A percentile compares a stretch with the other conserved stretches of the same genome.
Conservation (phyloP, 2,113 vertebrate species). For the Crotalus horridus region DNA sequence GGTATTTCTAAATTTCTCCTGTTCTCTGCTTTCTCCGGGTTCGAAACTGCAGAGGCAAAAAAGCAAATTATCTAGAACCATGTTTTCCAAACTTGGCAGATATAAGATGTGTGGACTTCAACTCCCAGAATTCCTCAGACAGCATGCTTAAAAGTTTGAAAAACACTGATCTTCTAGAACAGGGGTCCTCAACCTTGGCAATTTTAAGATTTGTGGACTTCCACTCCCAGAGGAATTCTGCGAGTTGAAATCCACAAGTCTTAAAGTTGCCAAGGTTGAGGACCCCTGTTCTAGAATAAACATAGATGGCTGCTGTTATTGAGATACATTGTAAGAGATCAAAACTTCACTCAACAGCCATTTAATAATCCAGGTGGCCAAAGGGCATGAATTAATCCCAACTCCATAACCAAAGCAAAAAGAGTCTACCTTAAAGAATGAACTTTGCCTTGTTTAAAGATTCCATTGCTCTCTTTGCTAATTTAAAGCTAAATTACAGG, state of each 20-base stretch:
- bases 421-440: not conserved
- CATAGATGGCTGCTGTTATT: not conserved
- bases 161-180: not conserved
- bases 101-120: not conserved
- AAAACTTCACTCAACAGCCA: not conserved
- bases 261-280: too few species aligned
- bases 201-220: too few species aligned
- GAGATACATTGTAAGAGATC: not conserved
- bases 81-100: not conserved
- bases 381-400: not conserved
- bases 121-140: not conserved
- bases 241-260: too few species aligned
- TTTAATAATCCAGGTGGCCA: not conserved
- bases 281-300: not conserved
- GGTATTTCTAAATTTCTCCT: constrained; percentile 69
- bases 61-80: constrained; percentile 54
- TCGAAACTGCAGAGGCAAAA: constrained; percentile 58
- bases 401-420: not conserved
- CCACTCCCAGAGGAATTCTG: too few species aligned
- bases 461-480: not conserved
- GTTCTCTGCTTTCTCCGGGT: constrained; percentile 60
- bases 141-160: not conserved
- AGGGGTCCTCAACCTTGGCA: too few species aligned
- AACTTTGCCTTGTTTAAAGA: not conserved
- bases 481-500: not conserved